Evolutionary conservation across 2,797 vertebrate species (phyloP), one percentile per base, ranked within the genome.

Genomic region (Paedocypris micromegethes): DNA sequence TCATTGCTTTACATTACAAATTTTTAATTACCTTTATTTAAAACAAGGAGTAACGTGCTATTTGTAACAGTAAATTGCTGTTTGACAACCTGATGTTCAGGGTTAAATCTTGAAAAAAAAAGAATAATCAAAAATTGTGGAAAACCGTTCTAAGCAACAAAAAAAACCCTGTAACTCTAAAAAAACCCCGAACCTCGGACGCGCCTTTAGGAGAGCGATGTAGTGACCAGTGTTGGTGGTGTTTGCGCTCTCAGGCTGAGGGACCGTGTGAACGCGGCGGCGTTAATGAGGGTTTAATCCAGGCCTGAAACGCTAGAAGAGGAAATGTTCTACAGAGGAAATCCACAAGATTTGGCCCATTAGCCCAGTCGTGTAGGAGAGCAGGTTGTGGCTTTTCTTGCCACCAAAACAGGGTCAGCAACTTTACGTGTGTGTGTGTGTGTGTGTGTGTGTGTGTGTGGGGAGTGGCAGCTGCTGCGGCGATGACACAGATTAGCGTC

Each of bases 391-490:
- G 43, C 41, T 55, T 68, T 72, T 72, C 58, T 68, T 63, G 46
- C 68, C 46, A 62, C 48, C 54, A 65, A 54, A 78, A 72, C 62
- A 55, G 64, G 70, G 69, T 58, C 40, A 65, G 50, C 57, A 58
- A 50, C 61, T 69, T 69, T 70, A 65, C 5, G 3, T 53, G 6
- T 56, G 6, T 73, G 66, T 72, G 53, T 59, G 67, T 65, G 56
- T 7, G 69, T 23, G 3, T 53, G 9, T 56, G 6, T 73, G 66
- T 72, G 53, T 59, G 67, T 65, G 56, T 7, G 69, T 23, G 56
- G 57, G 45, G 70, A 71, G 49, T 60, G 74, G 49, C 77, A 77
- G 70, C 75, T 79, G 77, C 51, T 64, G 65, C 9, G 51, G 67
- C 44, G 48, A 66, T 77, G 71, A 75, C 72, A 62, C 59, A 59